Percentiles rank a stretch among this genome's conserved stretches.
Conservation (phyloP, 1,140 invertebrate species). For the Camponotus pennsylvanicus region DNA sequence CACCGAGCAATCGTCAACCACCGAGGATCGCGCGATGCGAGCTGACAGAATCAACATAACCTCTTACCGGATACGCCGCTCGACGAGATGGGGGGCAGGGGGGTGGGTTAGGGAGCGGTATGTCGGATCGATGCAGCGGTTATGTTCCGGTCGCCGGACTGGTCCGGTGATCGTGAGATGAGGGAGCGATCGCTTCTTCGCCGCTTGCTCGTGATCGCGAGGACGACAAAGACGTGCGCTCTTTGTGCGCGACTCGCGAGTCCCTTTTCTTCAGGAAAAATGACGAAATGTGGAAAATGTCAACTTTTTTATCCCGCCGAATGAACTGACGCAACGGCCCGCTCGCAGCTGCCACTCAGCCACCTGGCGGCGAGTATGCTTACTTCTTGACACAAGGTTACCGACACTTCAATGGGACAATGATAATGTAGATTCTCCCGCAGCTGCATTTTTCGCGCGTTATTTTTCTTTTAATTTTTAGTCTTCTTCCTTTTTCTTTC, state of each 20-base stretch:
- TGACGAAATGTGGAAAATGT: constrained; percentile 18
- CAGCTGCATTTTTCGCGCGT: no score
- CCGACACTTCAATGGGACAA: no score
- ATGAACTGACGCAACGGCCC: no score
- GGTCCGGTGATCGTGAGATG: neutral
- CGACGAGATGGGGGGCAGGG: neutral
- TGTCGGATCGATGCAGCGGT: constrained; percentile 36
- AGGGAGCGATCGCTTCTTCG: neutral
- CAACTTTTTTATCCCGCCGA: neutral
- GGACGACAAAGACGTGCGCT: neutral
- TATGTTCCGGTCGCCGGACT: neutral
- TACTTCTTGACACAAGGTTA: no score
- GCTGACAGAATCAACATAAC: constrained; percentile 20
- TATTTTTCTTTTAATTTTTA: no score
- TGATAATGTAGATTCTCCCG: no score
- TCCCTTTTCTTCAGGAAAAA: neutral
- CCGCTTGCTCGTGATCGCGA: neutral
- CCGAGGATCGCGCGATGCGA: neutral
- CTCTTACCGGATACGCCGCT: constrained; percentile 36
- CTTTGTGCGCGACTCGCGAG: neutral
- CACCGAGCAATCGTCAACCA: neutral
- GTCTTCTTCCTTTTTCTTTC: no score
- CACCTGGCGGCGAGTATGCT: no score
- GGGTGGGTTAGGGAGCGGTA: neutral
- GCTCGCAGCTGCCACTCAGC: no score